Percentiles rank a stretch among this genome's conserved stretches.
Conservation (phyloP, 2,888 invertebrate species). For the Tiliacea citrago region DNA sequence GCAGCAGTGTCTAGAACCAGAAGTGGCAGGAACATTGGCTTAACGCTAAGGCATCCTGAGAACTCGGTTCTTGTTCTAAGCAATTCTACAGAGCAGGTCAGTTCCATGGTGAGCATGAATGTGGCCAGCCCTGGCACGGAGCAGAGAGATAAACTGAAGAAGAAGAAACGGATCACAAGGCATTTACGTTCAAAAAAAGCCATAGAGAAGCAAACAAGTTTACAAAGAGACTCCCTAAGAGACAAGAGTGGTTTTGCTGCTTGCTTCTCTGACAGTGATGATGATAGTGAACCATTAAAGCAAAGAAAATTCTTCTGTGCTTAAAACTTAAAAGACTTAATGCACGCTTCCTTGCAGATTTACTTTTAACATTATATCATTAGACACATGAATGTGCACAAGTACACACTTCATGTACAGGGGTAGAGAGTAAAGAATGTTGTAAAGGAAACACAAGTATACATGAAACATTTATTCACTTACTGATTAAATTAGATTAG, state of each 20-base stretch:
- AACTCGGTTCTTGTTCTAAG: constrained; percentile 80
- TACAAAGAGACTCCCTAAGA: constrained; percentile 76
- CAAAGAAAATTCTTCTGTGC: constrained; percentile 83
- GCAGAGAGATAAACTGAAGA: constrained; percentile 55
- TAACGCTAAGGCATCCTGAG: constrained; percentile 73
- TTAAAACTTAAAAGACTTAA: constrained; percentile 44
- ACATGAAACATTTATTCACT: constrained; percentile 33
- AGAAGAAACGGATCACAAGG: constrained; percentile 69
- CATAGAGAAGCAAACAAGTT: constrained; percentile 70
- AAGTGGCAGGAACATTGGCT: constrained; percentile 80
- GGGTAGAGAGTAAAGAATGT: constrained; percentile 44
- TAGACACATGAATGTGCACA: constrained; percentile 44
- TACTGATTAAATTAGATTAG: constrained; percentile 61
- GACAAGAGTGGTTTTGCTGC: constrained; percentile 85
- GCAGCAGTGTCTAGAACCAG: constrained; percentile 77
- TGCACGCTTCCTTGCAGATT: constrained; percentile 43
- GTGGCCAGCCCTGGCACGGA: constrained; percentile 71
- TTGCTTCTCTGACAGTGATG: constrained; percentile 87
- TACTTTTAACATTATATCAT: constrained; percentile 40
- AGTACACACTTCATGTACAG: constrained; percentile 39
- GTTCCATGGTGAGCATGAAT: constrained; percentile 80
- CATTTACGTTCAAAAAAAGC: constrained; percentile 71
- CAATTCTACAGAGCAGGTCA: constrained; percentile 79
- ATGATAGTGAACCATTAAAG: constrained; percentile 82
- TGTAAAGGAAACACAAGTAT: constrained; percentile 31